Conservation (phyloP, 2,113 vertebrate species). For the Archocentrus centrarchus region DNA sequence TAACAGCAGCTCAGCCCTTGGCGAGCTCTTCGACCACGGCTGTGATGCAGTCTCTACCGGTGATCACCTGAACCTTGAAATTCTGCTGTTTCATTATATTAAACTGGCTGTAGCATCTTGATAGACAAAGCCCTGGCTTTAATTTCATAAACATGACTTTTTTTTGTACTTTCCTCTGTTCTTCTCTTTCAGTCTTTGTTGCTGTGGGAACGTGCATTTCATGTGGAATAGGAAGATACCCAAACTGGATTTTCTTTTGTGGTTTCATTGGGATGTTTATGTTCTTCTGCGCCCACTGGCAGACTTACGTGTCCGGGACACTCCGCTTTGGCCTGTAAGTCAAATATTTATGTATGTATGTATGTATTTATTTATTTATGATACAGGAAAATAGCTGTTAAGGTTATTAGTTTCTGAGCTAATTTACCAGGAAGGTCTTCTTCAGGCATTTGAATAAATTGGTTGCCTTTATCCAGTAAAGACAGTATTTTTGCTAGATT, state of each 20-base stretch:
- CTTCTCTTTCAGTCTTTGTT: constrained; percentile 86
- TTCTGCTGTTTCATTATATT: background rate
- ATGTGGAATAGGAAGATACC: constrained; percentile 86
- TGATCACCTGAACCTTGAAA: constrained; percentile 57
- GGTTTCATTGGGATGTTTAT: constrained; percentile 95
- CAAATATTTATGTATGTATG: background rate
- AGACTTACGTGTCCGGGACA: constrained; percentile 95
- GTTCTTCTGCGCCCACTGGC: constrained; percentile 99
- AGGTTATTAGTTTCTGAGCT: background rate
- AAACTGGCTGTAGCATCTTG: background rate
- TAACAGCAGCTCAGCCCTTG: constrained; percentile 93
- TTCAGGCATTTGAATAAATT: background rate
- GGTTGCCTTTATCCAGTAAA: too few species aligned
- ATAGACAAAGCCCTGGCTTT: background rate
- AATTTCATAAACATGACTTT: background rate
- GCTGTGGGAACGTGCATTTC: constrained; percentile 89
- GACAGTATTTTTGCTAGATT: too few species aligned
- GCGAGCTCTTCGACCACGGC: constrained; percentile 98
- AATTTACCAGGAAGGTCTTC: background rate
- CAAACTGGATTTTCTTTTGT: constrained; percentile 94
- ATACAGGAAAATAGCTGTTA: background rate
- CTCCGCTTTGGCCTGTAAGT: constrained; percentile 95
- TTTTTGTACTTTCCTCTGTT: too few species aligned
- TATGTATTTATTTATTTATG: background rate
- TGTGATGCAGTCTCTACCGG: constrained; percentile 98